phyloP scores from a whole-genome alignment of 2,888 invertebrate species.

The Drosophila falleni region DNA sequence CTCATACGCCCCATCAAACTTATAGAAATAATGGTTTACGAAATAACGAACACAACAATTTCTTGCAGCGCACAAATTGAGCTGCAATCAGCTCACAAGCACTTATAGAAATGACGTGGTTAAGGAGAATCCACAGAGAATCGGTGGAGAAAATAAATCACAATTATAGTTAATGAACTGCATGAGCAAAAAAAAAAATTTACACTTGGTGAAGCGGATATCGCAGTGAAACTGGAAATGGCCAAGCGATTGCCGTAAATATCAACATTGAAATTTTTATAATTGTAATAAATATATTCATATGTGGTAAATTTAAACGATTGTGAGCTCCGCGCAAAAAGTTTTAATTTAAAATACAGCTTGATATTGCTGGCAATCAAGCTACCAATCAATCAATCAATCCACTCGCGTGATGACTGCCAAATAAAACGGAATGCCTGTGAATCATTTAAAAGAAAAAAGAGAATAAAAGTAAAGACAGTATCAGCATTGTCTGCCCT shows the following conservation, averaged over 20 bases:
- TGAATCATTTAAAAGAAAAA: constrained; percentile 51
- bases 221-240: constrained; percentile 4
- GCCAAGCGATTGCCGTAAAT: constrained; percentile 9
- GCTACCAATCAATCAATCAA: constrained; percentile 68
- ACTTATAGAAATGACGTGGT: constrained; percentile 15
- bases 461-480: constrained; percentile 24
- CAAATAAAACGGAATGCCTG: constrained; percentile 31
- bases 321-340: constrained; percentile 3
- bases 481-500: constrained; percentile 48
- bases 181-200: constrained; percentile 13
- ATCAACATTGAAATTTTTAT: constrained; percentile 15
- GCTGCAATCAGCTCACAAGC: constrained; percentile 24
- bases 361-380: constrained; percentile 45
- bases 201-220: constrained; percentile 5
- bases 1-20: constrained; percentile 39
- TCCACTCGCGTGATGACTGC: constrained; percentile 53
- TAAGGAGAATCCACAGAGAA: not conserved
- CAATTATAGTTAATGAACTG: constrained; percentile 48
- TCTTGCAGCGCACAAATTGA: constrained; percentile 26
- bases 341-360: constrained; percentile 61
- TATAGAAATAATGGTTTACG: constrained; percentile 8
- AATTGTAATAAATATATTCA: constrained; percentile 26
- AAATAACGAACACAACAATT: constrained; percentile 12
- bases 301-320: constrained; percentile 19
- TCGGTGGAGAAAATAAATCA: constrained; percentile 30